These are phyloP conservation scores for Scaptomyza reducta DNA, from an alignment of 2,888 invertebrate genomes.

Conservation along the genomic window DNA sequence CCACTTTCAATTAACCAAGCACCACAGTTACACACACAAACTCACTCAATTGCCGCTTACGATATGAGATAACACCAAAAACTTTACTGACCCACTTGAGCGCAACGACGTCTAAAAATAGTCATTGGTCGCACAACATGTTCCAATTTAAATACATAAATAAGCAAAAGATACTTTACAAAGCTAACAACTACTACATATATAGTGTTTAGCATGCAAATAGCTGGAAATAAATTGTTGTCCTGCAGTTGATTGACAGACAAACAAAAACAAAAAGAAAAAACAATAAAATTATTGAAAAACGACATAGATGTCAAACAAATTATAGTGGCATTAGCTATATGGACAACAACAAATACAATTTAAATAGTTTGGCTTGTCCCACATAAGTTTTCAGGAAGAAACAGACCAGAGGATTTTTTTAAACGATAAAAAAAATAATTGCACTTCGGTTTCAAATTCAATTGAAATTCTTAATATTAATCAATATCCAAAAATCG, in stretches of 20 bases:
- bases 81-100: background rate
- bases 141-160: constrained; percentile 3
- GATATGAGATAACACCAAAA: constrained; percentile 24
- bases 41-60: constrained; percentile 35
- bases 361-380: constrained; percentile 5
- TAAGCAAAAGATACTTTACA: background rate
- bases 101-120: constrained; percentile 6
- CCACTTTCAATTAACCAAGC: constrained; percentile 63
- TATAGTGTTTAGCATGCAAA: constrained; percentile 69
- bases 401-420: constrained; percentile 17
- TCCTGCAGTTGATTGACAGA: constrained; percentile 22
- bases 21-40: constrained; percentile 11
- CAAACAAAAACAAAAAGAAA: background rate
- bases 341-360: background rate
- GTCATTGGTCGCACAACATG: background rate
- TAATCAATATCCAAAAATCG: too few relatives aligned
- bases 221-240: constrained; percentile 60
- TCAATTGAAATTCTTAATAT: background rate
- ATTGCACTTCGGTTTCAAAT: constrained; percentile 34
- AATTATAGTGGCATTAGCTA: constrained; percentile 16
- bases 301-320: constrained; percentile 5
- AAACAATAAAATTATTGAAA: background rate
- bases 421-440: background rate
- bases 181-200: background rate
- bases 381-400: background rate